Conservation (phyloP, 2,888 invertebrate genomes). For the Nymphalis polychloros region DNA sequence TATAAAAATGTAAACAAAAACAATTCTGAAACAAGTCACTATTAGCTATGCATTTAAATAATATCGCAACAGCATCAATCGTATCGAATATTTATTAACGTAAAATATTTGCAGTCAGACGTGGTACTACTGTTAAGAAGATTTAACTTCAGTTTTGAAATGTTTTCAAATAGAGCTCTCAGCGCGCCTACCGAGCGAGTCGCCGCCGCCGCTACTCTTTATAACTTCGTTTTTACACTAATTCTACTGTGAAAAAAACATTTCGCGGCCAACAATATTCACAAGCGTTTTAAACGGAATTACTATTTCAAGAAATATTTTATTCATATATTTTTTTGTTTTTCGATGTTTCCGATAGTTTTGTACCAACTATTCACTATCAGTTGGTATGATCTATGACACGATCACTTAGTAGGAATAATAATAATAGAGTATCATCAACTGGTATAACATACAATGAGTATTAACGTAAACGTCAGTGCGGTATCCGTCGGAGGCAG, state of each 20-base stretch:
- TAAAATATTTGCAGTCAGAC: neutral
- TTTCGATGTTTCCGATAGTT: neutral
- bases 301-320: neutral
- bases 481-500: neutral
- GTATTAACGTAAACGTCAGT: slow-evolving; percentile 7
- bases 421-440: neutral
- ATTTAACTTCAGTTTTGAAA: neutral
- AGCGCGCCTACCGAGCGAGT: slow-evolving; percentile 5
- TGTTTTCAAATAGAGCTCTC: slow-evolving; percentile 10
- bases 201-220: slow-evolving; percentile 5
- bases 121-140: neutral
- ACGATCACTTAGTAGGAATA: neutral
- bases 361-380: too few species aligned
- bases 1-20: too few species aligned
- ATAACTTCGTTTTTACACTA: slow-evolving; percentile 15
- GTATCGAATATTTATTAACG: too few species aligned
- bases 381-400: too few species aligned
- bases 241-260: slow-evolving; percentile 10
- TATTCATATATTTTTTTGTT: neutral
- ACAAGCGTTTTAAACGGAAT: neutral
- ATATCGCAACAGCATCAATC: too few species aligned
- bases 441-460: neutral
- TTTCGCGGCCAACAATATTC: slow-evolving; percentile 11
- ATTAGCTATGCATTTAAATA: too few species aligned
- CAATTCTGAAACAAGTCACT: too few species aligned